phyloP scores from a whole-genome alignment of 1,140 invertebrate genomes.

The Zaprionus nigranus region DNA sequence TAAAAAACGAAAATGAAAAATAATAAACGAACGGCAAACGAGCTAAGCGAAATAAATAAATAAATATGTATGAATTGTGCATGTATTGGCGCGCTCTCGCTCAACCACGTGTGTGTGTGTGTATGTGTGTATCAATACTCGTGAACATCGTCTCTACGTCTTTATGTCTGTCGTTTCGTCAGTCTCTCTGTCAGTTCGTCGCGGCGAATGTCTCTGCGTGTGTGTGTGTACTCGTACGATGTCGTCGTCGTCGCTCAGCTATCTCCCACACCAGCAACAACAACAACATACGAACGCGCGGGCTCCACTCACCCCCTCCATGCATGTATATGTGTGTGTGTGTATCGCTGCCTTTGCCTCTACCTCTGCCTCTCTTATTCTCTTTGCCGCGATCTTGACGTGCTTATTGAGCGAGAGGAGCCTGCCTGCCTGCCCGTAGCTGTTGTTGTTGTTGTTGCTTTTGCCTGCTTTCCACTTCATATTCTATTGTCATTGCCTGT shows the following conservation, averaged over 20 bases:
- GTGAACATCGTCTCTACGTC: constrained; percentile 31
- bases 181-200: constrained; percentile 18
- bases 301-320: constrained; percentile 36
- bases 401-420: constrained; percentile 48
- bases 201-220: constrained; percentile 15
- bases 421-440: constrained; percentile 17
- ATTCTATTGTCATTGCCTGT: constrained; percentile 76
- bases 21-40: constrained; percentile 48
- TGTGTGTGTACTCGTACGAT: constrained; percentile 52
- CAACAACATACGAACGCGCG: neutral
- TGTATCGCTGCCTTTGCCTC: neutral
- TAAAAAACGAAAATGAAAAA: constrained; percentile 23
- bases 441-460: constrained; percentile 36
- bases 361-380: constrained; percentile 6
- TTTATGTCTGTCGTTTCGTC: constrained; percentile 18
- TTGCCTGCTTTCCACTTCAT: constrained; percentile 61
- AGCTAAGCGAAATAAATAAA: constrained; percentile 51
- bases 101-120: neutral
- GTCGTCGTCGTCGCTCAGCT: constrained; percentile 55
- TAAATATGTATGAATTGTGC: constrained; percentile 29
- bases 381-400: constrained; percentile 28
- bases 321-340: no score
- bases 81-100: constrained; percentile 1
- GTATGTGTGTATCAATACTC: constrained; percentile 34
- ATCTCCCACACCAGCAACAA: constrained; percentile 51